These are phyloP conservation scores for Riptortus pedestris DNA, from an alignment of 1,140 invertebrate species.

Conservation along the genomic window DNA sequence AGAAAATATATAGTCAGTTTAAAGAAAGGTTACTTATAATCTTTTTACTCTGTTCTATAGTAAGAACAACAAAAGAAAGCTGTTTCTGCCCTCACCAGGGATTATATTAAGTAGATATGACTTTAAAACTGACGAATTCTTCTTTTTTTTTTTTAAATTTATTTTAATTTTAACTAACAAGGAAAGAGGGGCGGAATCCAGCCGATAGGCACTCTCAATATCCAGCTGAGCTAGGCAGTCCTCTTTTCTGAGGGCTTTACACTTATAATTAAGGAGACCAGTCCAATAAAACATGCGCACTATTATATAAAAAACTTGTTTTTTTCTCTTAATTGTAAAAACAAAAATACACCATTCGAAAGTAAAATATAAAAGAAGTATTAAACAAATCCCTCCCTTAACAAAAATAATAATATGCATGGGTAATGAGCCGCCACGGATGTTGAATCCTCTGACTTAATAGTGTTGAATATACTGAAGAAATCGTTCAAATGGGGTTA, in stretches of 20 bases:
- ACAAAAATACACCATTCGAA: conserved; percentile 5
- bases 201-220: not conserved
- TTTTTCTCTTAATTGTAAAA: not conserved
- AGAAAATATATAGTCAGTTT: conserved; percentile 8
- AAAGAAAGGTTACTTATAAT: conserved; percentile 1
- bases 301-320: not conserved
- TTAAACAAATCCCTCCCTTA: conserved; percentile 1
- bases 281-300: conserved; percentile 8
- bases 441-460: not conserved
- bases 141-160: no score
- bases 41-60: no score
- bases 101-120: no score
- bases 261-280: not conserved
- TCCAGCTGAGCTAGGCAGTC: not conserved
- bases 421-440: not conserved
- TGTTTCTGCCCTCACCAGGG: not conserved
- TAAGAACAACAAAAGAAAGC: not conserved
- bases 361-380: conserved; percentile 1
- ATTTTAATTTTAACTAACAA: conserved; percentile 3
- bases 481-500: conserved; percentile 1
- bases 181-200: not conserved
- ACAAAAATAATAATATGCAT: not conserved
- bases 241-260: not conserved
- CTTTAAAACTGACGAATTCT: no score
- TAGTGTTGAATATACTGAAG: not conserved